Evolutionary conservation across 2,888 invertebrate genomes (phyloP), one percentile per base, ranked within the genome.

Genomic region (Drosophila trichaetosa): DNA sequence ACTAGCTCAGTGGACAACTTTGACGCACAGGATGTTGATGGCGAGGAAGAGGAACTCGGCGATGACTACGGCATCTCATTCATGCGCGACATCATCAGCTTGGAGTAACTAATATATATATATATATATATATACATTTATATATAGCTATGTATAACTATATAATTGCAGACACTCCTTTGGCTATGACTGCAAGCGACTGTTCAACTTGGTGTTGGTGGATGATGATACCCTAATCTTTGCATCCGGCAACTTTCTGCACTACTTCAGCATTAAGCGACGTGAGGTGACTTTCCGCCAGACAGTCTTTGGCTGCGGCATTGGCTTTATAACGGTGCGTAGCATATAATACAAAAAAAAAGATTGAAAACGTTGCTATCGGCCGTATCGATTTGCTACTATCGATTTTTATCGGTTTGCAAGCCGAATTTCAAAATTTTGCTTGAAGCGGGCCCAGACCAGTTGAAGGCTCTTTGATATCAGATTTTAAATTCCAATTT

Each of bases 141-240:
- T 10, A 5, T 18, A 57, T 72, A 13, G 5, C 18, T 21, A 8
- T 1, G 3, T 8, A 5, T 40, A 27, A 11, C 6, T 13, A 0
- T 31, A 10, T 18, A 6, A 2, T 49, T 76, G 49, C 78, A 98
- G 97, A 90, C 94, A 97, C 93, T 98, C 98, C 0, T 98, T 96
- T 92, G 97, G 97, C 11, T 98, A 97, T 91, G 96, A 98, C 91
- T 97, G 97, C 90, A 95, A 95, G 79, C 96, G 96, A 84, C 94
- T 95, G 69, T 97, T 96, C 90, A 98, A 98, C 91, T 92, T 98
- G 51, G 96, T 96, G 73, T 94, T 96, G 6, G 94, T 96, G 51
- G 97, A 97, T 91, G 94, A 95, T 5, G 93, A 96, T 16, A 96
- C 96, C 0, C 92, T 98, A 3, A 94, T 97, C 68, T 98, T 96